Base-by-base conservation (phyloP, 2,888 invertebrate species). In the Aporophyla nigra region DNA sequence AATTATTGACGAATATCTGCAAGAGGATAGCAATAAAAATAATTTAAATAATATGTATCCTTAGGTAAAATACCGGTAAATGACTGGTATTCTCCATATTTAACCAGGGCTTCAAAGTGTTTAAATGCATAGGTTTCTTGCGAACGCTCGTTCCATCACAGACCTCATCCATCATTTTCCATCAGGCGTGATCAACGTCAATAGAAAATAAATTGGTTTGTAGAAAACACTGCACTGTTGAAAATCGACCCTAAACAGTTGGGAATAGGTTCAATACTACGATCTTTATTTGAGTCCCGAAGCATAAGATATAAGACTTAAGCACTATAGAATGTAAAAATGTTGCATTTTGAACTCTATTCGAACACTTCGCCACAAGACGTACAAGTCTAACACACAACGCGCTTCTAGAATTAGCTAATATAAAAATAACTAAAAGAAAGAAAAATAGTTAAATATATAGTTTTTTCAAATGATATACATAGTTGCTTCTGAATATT, bases 391-490 rank as follows among this genome's bases (percentile, higher is more conserved):
- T 43, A 40, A 83, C 75, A 82, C 78, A 84, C 76, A 63, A 49
- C 58, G 83, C 71, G 83, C 83, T 83, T 83, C 82, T 83, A 83
- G 83, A 49, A 86, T 74, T 80, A 89, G 89, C 66, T 66, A 54
- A 78, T 51, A 43, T 24, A 56, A 80, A 33, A 75, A 56, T 62
- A 53, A 58, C 19, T 53, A 46, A 65, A 43, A 12, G 16, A 53
- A 19, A 74, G 19, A 14, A 75, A n/a, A 77, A 74, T 78, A 82
- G 82, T 61, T 69, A 71, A 62, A 65, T 53, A 76, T 40, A 40
- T 49, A 62, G 51, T 46, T 61, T 70, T 67, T 69, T 83, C 53
- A 58, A 72, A 76, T 27, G 46, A 72, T 27, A 54, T 43, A 63
- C 0, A 80, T 86, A 87, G 88, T 59, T 74, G 88, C 87, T 87